Evolutionary conservation across 2,888 invertebrate genomes (phyloP).

Genomic region (Mesoligia furuncula): DNA sequence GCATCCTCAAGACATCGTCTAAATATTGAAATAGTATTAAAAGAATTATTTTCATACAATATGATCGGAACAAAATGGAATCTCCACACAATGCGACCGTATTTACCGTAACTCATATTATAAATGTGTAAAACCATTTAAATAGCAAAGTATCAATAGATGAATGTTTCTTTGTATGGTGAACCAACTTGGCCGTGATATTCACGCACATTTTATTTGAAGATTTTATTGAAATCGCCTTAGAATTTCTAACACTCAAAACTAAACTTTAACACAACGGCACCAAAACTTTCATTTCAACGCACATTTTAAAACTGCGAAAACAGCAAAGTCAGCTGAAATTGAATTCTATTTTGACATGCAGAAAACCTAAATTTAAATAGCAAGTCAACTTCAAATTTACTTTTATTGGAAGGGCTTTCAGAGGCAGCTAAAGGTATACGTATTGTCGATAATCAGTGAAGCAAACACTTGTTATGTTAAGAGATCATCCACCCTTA

Average conservation of each 20-base stretch:
- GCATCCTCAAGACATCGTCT: slow-evolving; percentile 77
- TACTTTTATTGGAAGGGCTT: slow-evolving; percentile 81
- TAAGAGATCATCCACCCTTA: slow-evolving; percentile 90
- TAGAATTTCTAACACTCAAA: slow-evolving; percentile 54
- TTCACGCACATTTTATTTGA: slow-evolving; percentile 88
- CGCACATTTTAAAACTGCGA: slow-evolving; percentile 1
- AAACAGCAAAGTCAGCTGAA: slow-evolving; percentile 24
- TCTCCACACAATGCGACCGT: slow-evolving; percentile 81
- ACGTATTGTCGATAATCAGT: slow-evolving; percentile 90
- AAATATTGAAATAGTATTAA: slow-evolving; percentile 88
- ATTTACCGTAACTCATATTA: slow-evolving; percentile 89
- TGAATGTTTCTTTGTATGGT: slow-evolving; percentile 89
- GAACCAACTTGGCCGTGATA: slow-evolving; percentile 90
- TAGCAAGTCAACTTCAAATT: slow-evolving; percentile 36
- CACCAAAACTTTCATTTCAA: slow-evolving; percentile 55
- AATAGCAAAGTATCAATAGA: slow-evolving; percentile 89
- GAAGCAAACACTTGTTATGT: slow-evolving; percentile 91
- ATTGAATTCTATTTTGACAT: slow-evolving; percentile 16
- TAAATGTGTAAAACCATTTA: slow-evolving; percentile 91
- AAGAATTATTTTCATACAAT: slow-evolving; percentile 89
- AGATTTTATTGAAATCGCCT: slow-evolving; percentile 73
- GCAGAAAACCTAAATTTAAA: slow-evolving; percentile 33
- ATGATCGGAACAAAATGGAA: slow-evolving; percentile 85
- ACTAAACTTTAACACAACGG: slow-evolving; percentile 25
- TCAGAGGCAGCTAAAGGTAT: slow-evolving; percentile 89